phyloP scores from a whole-genome alignment of 2,888 invertebrate species.

The Epiblema foenella region DNA sequence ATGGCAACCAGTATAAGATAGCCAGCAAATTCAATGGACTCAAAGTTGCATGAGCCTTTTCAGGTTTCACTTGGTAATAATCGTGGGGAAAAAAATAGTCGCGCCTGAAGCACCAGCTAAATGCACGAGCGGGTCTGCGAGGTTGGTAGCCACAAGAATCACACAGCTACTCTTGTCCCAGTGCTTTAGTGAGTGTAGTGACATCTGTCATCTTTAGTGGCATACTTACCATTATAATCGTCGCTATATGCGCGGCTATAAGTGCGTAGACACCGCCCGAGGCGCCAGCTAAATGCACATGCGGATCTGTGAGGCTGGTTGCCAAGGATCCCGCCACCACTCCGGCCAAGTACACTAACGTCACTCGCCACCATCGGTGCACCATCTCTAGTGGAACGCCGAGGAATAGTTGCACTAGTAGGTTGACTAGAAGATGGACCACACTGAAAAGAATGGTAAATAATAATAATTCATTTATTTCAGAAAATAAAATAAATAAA shows the following conservation, averaged over 20 bases:
- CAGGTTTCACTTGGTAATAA: too few species aligned
- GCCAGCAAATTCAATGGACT: too few species aligned
- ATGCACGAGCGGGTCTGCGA: constrained; percentile 91
- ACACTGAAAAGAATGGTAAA: constrained; percentile 81
- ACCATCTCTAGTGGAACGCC: constrained; percentile 98
- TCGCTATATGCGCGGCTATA: constrained; percentile 96
- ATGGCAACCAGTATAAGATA: too few species aligned
- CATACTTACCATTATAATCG: constrained; percentile 91
- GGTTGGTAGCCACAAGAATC: constrained; percentile 93
- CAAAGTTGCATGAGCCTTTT: too few species aligned
- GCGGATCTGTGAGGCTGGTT: constrained; percentile 91
- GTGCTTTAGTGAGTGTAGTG: too few species aligned
- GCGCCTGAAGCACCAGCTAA: constrained; percentile 97
- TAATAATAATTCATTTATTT: too few species aligned
- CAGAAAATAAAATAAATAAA: too few species aligned
- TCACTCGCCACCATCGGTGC: constrained; percentile 97
- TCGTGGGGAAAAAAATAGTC: too few species aligned
- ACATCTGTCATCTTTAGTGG: not conserved
- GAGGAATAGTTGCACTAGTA: constrained; percentile 95
- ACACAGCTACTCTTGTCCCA: too few species aligned
- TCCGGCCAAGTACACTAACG: constrained; percentile 92
- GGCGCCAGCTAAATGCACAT: constrained; percentile 94
- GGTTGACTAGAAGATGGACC: constrained; percentile 95
- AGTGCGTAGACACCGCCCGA: constrained; percentile 98
- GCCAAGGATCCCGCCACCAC: constrained; percentile 94